Percentiles rank a stretch among this genome's conserved stretches.
phyloP scores from a whole-genome alignment of 2,113 vertebrate species.

The Dasypus novemcinctus region DNA sequence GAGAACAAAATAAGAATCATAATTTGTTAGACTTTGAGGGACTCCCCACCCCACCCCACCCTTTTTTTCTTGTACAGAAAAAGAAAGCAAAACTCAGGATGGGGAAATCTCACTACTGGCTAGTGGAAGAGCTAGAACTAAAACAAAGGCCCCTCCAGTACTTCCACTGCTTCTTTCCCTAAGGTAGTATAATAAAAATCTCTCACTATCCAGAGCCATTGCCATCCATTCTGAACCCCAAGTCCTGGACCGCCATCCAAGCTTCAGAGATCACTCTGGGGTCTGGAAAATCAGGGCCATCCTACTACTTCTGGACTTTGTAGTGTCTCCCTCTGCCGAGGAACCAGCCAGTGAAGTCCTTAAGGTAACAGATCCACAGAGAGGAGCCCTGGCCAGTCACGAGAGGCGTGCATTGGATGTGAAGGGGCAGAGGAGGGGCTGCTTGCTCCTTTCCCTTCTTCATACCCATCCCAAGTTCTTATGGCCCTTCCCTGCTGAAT shows the following conservation, averaged over 20 bases:
- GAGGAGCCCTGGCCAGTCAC: not conserved
- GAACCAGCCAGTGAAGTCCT: not conserved
- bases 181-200: not conserved
- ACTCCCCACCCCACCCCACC: not conserved
- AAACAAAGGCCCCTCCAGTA: not conserved
- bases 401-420: fast-evolving
- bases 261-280: not conserved
- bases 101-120: not conserved
- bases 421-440: not conserved
- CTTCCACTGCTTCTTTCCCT: not conserved
- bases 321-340: not conserved
- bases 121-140: not conserved
- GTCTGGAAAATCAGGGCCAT: not conserved
- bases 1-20: not conserved
- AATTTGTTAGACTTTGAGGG: not conserved
- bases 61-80: not conserved
- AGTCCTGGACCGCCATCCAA: not conserved
- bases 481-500: not conserved
- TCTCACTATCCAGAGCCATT: not conserved
- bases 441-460: not conserved
- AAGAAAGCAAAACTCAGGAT: not conserved
- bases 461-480: too few relatives aligned
- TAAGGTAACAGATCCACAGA: not conserved
- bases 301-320: not conserved
- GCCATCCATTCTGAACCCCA: not conserved